A percentile compares a stretch with the other conserved stretches of the same genome.
phyloP scores from a whole-genome alignment of 2,113 vertebrate genomes.

The Rhipidura dahli region DNA sequence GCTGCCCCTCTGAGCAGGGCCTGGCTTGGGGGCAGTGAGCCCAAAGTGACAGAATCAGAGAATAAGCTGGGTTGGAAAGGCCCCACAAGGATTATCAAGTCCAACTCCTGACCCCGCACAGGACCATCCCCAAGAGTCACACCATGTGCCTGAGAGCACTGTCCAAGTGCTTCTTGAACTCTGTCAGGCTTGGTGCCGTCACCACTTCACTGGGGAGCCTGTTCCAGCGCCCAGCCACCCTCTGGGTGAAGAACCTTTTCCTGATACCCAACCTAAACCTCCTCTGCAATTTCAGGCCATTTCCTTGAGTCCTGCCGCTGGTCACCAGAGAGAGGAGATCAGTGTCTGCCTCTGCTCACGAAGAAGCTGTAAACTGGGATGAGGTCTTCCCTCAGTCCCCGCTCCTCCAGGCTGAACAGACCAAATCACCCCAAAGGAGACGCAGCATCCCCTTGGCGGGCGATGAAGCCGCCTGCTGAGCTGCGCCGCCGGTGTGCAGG shows the following conservation, averaged over 20 bases:
- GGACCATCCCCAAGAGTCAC: neutral
- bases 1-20: neutral
- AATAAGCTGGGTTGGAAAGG: neutral
- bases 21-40: too few relatives aligned
- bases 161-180: neutral
- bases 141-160: rapidly evolving
- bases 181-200: neutral
- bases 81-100: neutral
- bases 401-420: neutral
- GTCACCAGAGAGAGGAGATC: neutral
- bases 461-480: neutral
- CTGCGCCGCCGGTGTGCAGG: rapidly evolving
- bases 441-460: rapidly evolving
- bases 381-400: neutral
- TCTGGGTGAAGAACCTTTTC: neutral
- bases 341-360: too few relatives aligned
- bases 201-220: neutral
- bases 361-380: neutral
- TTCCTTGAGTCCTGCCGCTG: neutral
- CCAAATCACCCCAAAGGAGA: neutral
- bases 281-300: neutral
- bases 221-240: neutral
- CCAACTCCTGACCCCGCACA: rapidly evolving
- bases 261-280: neutral
- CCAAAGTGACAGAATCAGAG: neutral